These are phyloP conservation scores for Cavia aperea DNA, from an alignment of 2,113 vertebrate genomes.

Conservation along the genomic window DNA sequence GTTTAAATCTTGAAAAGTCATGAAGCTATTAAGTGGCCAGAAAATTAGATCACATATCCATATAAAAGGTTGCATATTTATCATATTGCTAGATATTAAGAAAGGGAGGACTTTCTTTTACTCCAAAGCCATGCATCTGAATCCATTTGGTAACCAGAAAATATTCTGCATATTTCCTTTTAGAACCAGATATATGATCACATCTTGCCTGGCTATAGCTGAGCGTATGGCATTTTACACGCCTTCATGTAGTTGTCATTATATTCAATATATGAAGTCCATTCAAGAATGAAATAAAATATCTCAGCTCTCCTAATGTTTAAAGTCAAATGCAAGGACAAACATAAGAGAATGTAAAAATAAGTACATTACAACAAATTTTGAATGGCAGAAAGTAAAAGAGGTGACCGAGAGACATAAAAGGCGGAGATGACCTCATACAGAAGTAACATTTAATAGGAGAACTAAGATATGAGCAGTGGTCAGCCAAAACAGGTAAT, in stretches of 20 bases:
- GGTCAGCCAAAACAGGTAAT: not conserved
- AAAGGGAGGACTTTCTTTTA: not conserved
- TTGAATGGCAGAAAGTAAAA: not conserved
- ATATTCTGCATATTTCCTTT: not conserved
- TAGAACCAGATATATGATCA: not conserved
- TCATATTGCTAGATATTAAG: not conserved
- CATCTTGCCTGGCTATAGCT: not conserved
- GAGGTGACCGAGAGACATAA: not conserved
- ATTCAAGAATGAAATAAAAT: not conserved
- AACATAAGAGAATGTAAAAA: not conserved
- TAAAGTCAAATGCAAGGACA: not conserved
- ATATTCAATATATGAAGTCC: not conserved
- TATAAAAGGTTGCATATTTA: not conserved
- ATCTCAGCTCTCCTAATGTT: not conserved
- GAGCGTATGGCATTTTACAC: not conserved
- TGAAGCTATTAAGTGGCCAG: not conserved
- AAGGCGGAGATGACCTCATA: not conserved
- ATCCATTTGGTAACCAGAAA: not conserved
- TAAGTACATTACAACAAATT: not conserved
- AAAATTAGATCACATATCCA: not conserved
- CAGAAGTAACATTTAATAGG: not conserved
- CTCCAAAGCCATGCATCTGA: not conserved
- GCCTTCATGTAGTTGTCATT: not conserved
- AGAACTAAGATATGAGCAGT: not conserved
- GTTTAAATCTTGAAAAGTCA: slow-evolving; percentile 9